phyloP scores from a whole-genome alignment of 2,797 vertebrate genomes.

The Xerus rutilus region DNA sequence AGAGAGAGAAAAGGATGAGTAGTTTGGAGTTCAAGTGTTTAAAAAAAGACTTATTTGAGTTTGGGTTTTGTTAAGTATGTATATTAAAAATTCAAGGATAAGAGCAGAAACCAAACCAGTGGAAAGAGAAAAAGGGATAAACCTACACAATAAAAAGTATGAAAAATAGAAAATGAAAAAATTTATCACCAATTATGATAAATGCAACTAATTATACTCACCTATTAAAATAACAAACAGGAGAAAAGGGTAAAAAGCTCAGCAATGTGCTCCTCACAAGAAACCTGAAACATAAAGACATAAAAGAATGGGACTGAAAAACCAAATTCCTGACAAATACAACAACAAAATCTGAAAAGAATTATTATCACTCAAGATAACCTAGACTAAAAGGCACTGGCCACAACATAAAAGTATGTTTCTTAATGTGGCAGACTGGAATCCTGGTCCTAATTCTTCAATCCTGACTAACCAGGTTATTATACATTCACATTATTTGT shows the following conservation, averaged over 20 bases:
- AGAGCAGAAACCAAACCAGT: conserved; percentile 17
- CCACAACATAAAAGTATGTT: neutral
- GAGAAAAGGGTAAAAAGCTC: neutral
- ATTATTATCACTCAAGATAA: conserved; percentile 28
- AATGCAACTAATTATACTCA: conserved; percentile 61
- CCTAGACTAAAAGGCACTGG: neutral
- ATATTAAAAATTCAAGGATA: neutral
- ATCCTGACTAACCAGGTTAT: neutral
- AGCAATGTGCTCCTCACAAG: conserved; percentile 26
- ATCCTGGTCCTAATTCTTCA: neutral
- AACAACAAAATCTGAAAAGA: neutral
- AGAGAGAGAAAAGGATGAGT: neutral
- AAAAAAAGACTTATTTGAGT: conserved; percentile 29
- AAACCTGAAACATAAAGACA: conserved; percentile 65
- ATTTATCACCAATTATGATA: conserved; percentile 25
- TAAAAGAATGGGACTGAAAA: conserved; percentile 3
- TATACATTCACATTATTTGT: neutral
- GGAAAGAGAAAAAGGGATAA: neutral
- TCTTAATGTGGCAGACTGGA: neutral
- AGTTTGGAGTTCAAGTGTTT: neutral
- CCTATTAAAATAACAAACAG: conserved; percentile 30
- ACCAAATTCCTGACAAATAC: conserved; percentile 44
- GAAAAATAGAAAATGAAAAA: neutral
- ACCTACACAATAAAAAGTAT: neutral
- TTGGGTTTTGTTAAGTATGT: conserved; percentile 11